Evolutionary conservation across 1,140 invertebrate genomes (phyloP).

Genomic region (Adoxophyes honmai): DNA sequence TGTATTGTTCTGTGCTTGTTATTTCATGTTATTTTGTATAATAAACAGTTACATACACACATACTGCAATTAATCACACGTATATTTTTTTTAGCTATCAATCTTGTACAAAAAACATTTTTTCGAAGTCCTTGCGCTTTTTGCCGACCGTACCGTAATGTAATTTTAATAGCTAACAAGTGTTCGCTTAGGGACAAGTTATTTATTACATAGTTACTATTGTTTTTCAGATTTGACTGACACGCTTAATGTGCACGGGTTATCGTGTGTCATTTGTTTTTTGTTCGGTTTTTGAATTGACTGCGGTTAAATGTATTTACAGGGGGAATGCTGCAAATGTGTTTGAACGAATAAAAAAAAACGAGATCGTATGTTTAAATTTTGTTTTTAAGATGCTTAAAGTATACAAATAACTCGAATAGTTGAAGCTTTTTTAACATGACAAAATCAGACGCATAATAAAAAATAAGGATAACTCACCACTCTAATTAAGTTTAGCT

Average conservation of each 20-base stretch:
- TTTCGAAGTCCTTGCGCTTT: background rate
- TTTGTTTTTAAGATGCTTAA: too few species aligned
- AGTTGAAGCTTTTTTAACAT: too few species aligned
- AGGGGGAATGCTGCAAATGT: background rate
- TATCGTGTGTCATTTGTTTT: conserved; percentile 34
- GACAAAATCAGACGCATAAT: too few species aligned
- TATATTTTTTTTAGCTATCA: background rate
- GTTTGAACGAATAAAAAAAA: too few species aligned
- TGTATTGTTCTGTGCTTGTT: too few species aligned
- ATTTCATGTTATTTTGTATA: too few species aligned
- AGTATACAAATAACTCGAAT: too few species aligned
- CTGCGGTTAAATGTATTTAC: conserved; percentile 9
- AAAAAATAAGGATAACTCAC: too few species aligned
- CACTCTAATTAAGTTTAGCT: too few species aligned
- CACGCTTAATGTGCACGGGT: conserved; percentile 34
- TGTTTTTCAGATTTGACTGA: conserved; percentile 43
- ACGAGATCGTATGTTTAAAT: too few species aligned
- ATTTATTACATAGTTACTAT: conserved; percentile 54
- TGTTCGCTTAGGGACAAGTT: conserved; percentile 34
- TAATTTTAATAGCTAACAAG: conserved; percentile 46
- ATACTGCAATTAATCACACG: background rate
- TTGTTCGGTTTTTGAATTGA: conserved; percentile 18
- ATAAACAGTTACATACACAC: too few species aligned
- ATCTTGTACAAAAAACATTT: background rate
- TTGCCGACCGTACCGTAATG: conserved; percentile 28